phyloP scores from a whole-genome alignment of 2,888 invertebrate species.

The Emmelina monodactyla region DNA sequence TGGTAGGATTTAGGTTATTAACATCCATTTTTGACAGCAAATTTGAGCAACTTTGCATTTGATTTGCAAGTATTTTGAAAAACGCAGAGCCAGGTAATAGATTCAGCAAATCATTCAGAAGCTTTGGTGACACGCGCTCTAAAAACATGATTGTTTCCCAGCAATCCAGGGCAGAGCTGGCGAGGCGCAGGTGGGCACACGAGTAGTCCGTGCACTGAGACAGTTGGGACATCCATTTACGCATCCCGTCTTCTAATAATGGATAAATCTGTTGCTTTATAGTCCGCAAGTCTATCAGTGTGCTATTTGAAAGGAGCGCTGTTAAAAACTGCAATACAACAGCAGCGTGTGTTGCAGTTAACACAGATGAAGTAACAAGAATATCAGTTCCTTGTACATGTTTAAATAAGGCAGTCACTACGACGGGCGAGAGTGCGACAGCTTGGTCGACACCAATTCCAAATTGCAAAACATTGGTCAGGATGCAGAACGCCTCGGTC shows the following conservation, averaged over 20 bases:
- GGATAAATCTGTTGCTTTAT: conserved; percentile 43
- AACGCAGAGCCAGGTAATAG: conserved; percentile 46
- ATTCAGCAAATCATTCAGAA: conserved; percentile 33
- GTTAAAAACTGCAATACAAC: conserved; percentile 58
- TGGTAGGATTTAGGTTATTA: conserved; percentile 31
- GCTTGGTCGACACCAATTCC: conserved; percentile 53
- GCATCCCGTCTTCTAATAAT: conserved; percentile 40
- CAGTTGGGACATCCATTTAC: conserved; percentile 59
- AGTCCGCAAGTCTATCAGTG: conserved; percentile 8
- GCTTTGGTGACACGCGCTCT: conserved; percentile 31
- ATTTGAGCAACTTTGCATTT: conserved; percentile 44
- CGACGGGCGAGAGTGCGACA: conserved; percentile 55
- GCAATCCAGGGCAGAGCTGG: conserved; percentile 44
- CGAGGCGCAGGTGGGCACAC: conserved; percentile 46
- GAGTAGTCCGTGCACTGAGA: conserved; percentile 39
- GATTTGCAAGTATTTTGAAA: conserved; percentile 43
- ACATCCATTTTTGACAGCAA: conserved; percentile 41
- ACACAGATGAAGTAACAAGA: conserved; percentile 42
- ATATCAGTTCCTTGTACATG: conserved; percentile 67
- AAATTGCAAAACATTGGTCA: conserved; percentile 63
- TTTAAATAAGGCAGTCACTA: conserved; percentile 64
- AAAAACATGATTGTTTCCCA: conserved; percentile 34
- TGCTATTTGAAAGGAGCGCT: conserved; percentile 29
- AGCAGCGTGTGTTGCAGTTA: conserved; percentile 66
- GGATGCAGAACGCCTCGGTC: conserved; percentile 69